Evolutionary conservation across 2,888 invertebrate species (phyloP), one percentile per base, ranked within the genome.

Genomic region (Julus scanicus): DNA sequence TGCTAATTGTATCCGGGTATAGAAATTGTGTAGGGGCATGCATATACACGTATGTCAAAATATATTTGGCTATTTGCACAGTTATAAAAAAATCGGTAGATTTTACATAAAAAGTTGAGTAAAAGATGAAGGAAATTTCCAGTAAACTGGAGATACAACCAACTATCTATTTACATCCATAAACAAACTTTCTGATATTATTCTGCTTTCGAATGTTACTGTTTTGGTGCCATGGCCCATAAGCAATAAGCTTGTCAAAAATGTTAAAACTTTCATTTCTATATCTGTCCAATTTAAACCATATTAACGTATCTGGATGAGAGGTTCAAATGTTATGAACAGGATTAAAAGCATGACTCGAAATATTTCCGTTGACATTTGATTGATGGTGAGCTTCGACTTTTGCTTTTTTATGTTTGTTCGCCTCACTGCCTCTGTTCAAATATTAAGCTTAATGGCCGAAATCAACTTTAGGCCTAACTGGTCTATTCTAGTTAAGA

Each of bases 291-390:
- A 17, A 1, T 17, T 15, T 29, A 29, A 29, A 49, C 49, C 49
- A 20, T n/a, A 63, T 20, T 20, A 44, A 44, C 44, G 44, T 44
- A 63, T 63, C 63, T 63, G 63, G 1, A 15, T 13, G 15, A 53
- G 17, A 53, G 17, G 53, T 53, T 53, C 53, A 53, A 53, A 53
- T 53, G 53, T 53, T 53, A 17, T 15, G 13, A 53, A 53, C 63
- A 20, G 71, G 71, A 71, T 71, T 71, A 71, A 29, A 71, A n/a
- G 71, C 71, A 71, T 71, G 71, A 71, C 71, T 71, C 29, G 29
- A 71, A 71, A 71, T 29, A 71, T 71, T 71, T 71, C 6, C 20
- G 71, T 71, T 71, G 71, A 71, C 71, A 71, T 71, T 71, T 71
- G 71, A 71, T 71, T 71, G 71, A 71, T 71, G 11, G 71, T 71